These are phyloP conservation scores for Trissolcus brochymenae DNA, from an alignment of 2,888 invertebrate genomes.

Conservation along the genomic window DNA sequence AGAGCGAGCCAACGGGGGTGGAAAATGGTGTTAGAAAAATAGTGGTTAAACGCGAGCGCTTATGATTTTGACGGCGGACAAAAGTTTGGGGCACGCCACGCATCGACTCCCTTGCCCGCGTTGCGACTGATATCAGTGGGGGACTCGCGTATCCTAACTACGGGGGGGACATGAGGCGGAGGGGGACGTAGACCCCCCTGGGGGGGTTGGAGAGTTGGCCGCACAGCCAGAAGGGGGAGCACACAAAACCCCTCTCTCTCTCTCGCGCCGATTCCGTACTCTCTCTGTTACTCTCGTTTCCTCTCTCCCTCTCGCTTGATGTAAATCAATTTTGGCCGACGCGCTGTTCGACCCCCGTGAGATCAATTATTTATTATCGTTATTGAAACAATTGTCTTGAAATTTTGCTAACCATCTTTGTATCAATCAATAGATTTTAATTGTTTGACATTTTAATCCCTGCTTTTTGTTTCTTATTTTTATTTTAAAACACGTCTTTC, in stretches of 20 bases:
- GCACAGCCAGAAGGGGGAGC: constrained; percentile 65
- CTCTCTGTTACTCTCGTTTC: constrained; percentile 48
- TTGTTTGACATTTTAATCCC: not conserved
- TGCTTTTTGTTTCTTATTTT: not conserved
- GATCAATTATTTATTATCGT: not conserved
- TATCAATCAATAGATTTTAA: not conserved
- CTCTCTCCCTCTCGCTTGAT: constrained; percentile 34
- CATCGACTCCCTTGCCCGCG: constrained; percentile 72
- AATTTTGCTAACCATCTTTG: not conserved
- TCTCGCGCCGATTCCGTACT: constrained; percentile 37
- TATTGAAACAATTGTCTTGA: not conserved
- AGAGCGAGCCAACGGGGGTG: not conserved
- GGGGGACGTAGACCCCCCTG: constrained; percentile 67
- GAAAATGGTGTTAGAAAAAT: not conserved
- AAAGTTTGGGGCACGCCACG: constrained; percentile 61
- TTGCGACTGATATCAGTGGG: constrained; percentile 74
- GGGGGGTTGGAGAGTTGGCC: constrained; percentile 66
- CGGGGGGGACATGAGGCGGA: constrained; percentile 65
- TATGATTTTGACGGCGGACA: constrained; percentile 13
- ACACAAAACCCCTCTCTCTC: constrained; percentile 54
- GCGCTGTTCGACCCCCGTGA: not conserved
- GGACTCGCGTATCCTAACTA: constrained; percentile 65
- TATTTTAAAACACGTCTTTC: not conserved
- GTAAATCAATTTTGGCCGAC: not conserved
- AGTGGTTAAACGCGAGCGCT: not conserved